phyloP scores from a whole-genome alignment of 2,888 invertebrate genomes.

The Didymodactylos carnosus region DNA sequence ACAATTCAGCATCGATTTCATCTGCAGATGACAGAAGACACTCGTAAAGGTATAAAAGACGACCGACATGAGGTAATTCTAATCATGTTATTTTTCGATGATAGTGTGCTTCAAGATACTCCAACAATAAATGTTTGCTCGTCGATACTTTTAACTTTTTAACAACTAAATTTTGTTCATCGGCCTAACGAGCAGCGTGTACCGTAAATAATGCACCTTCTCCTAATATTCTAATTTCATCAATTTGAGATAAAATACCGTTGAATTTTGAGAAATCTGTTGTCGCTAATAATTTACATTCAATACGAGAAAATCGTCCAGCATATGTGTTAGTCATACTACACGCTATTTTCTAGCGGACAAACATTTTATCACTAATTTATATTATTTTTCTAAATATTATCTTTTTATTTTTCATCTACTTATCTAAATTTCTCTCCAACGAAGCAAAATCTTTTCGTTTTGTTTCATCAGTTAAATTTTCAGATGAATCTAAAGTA shows the following conservation, averaged over 20 bases:
- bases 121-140: neutral
- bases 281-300: neutral
- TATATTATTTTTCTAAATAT: neutral
- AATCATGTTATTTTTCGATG: neutral
- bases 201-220: neutral
- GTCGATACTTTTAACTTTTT: neutral
- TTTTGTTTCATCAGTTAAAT: neutral
- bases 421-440: neutral
- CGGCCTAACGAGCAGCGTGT: neutral
- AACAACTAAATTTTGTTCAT: neutral
- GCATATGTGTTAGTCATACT: neutral
- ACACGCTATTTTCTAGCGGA: neutral
- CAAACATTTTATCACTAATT: neutral
- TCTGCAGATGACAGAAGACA: too few species aligned
- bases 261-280: neutral
- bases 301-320: neutral
- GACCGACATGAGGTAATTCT: neutral
- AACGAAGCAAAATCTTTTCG: neutral
- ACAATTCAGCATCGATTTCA: neutral
- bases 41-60: neutral
- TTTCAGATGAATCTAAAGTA: neutral
- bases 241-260: neutral
- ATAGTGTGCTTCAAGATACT: neutral
- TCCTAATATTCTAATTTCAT: neutral
- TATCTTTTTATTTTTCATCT: neutral